Base-by-base conservation (phyloP, 2,888 invertebrate species). In the Tachina grossa region DNA sequence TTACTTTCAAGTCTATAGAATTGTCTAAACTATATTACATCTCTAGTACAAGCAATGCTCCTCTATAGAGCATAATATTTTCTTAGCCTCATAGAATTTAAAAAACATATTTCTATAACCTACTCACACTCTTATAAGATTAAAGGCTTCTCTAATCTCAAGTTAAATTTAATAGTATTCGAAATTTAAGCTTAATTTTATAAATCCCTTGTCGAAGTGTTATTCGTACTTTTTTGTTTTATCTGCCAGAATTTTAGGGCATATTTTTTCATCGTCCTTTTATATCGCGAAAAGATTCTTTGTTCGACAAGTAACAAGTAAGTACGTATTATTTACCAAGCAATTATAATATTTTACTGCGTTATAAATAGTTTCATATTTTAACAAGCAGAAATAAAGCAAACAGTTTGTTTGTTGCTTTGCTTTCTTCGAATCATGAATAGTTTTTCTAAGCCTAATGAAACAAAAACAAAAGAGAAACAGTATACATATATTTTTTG, bases 301-400 rank as follows among this genome's bases (percentile, higher is more conserved):
- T 43, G 22, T 9, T 51, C n/a, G 49, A 49, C 47, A 63, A 78
- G 63, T 78, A 78, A 63, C 53, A 71, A 78, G 53, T 78, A 71
- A 78, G 53, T 78, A 59, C 69, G 72, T 79, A 79, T 57, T 79
- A 79, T 79, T 79, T 79, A 71, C 51, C 68, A 68, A 78, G 59
- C 43, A 78, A 68, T 78, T 78, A 78, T 69, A 43, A 61, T 57
- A 79, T 72, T 72, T 79, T 79, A 69, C 69, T 61, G 69, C 78
- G 69, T 69, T 78, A 69, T 61, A 78, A 78, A 78, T 61, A 69
- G 68, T 59, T 78, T 61, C 51, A 61, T 22, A n/a, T 49, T 31
- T 55, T 41, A 72, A 65, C 53, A 19, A 72, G 14, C 19, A 65
- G 41, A 65, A 16, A 63, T 53, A 11, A 66, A 43, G 10, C 2